Conservation (phyloP, 1,140 invertebrate species). For the Drosophila repleta region DNA sequence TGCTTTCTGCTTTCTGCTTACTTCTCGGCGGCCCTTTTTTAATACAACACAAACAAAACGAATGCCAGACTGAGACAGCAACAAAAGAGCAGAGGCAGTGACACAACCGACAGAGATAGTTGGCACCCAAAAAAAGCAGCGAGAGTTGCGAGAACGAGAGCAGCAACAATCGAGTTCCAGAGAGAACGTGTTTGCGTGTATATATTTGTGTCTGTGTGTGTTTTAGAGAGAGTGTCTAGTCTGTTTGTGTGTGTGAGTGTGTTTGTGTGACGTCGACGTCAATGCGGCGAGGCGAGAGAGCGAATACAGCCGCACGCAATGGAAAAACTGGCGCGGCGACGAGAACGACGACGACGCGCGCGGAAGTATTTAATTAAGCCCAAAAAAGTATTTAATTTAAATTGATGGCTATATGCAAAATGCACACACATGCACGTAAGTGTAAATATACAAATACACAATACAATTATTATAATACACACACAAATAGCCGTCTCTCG, state of each 20-base stretch:
- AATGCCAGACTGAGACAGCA: constrained; percentile 36
- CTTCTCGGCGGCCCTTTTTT: constrained; percentile 47
- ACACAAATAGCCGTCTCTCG: constrained; percentile 50
- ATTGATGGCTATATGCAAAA: constrained; percentile 62
- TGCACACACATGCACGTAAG: constrained; percentile 46
- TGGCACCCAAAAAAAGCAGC: constrained; percentile 36
- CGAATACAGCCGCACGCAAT: constrained; percentile 43
- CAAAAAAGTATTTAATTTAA: constrained; percentile 76
- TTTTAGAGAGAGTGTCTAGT: constrained; percentile 6
- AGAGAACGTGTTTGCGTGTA: constrained; percentile 11
- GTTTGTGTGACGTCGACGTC: constrained; percentile 39
- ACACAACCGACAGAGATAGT: constrained; percentile 42
- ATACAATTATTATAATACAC: constrained; percentile 40
- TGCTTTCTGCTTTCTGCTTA: constrained; percentile 32
- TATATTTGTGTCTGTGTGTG: constrained; percentile 3
- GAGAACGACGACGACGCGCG: constrained; percentile 49
- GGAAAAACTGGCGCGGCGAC: constrained; percentile 56
- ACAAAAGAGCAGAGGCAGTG: constrained; percentile 7
- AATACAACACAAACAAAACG: constrained; percentile 54
- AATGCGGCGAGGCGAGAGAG: constrained; percentile 37
- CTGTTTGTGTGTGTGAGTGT: constrained; percentile 23
- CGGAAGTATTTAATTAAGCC: constrained; percentile 80
- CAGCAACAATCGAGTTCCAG: constrained; percentile 41
- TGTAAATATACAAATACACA: constrained; percentile 44
- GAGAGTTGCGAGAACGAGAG: constrained; percentile 47